Conservation (phyloP, 2,113 vertebrate species). For the Ranitomeya imitator region DNA sequence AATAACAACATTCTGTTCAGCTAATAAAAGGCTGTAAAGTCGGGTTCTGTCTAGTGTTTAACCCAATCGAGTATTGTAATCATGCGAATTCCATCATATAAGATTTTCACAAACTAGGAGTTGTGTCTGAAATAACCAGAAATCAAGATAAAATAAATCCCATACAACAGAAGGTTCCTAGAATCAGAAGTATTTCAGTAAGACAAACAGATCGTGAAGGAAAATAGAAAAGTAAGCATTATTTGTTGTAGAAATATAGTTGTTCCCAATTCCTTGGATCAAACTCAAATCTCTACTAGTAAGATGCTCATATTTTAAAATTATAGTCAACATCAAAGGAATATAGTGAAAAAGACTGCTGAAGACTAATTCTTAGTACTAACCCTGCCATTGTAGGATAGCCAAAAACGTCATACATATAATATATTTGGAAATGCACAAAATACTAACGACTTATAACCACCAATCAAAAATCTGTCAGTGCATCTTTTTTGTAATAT, state of each 20-base stretch:
- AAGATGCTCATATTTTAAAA: not conserved
- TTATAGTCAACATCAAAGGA: not conserved
- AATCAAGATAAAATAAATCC: not conserved
- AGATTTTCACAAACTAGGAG: conserved; percentile 2
- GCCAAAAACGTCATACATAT: not conserved
- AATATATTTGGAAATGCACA: not conserved
- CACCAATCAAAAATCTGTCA: too few species aligned
- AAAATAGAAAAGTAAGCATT: not conserved
- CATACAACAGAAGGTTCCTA: not conserved
- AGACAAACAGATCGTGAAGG: not conserved
- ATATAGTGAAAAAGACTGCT: not conserved
- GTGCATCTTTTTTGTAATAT: too few species aligned
- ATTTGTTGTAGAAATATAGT: not conserved
- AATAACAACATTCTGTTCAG: conserved; percentile 62
- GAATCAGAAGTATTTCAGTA: conserved; percentile 2
- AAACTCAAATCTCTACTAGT: conserved; percentile 3
- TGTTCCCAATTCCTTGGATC: not conserved
- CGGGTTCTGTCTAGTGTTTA: conserved; percentile 62
- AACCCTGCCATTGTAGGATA: not conserved
- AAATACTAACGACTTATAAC: too few species aligned
- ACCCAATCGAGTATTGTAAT: conserved; percentile 21
- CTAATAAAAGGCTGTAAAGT: conserved; percentile 63
- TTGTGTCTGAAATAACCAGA: not conserved
- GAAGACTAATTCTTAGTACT: not conserved
- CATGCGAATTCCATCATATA: not conserved